A percentile compares a stretch with the other conserved stretches of the same genome.
Conservation (phyloP, 2,113 vertebrate genomes). For the Pica pica region DNA sequence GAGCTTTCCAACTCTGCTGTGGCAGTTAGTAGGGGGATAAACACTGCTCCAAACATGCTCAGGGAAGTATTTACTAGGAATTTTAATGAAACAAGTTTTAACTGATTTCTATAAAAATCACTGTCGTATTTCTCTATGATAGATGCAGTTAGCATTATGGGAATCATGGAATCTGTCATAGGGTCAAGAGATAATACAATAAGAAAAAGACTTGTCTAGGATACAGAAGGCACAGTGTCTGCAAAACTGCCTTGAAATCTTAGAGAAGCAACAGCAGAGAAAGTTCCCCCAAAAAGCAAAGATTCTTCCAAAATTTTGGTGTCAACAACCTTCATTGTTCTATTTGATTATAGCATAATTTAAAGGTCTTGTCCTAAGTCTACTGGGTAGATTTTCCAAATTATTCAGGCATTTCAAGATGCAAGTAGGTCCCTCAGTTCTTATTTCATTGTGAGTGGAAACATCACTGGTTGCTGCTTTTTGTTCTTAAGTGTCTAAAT, state of each 20-base stretch:
- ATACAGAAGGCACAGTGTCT: neutral
- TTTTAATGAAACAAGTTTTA: neutral
- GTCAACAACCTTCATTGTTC: neutral
- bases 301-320: neutral
- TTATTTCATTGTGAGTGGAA: neutral
- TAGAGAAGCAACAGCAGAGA: neutral
- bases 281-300: rapidly evolving
- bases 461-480: neutral
- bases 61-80: neutral
- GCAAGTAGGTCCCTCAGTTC: neutral
- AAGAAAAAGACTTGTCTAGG: neutral
- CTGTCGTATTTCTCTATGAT: neutral
- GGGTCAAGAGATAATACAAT: neutral
- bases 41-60: neutral
- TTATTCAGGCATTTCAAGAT: neutral
- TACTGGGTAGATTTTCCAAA: neutral
- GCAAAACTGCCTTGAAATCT: neutral
- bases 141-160: neutral
- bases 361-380: neutral
- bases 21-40: neutral
- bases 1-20: neutral
- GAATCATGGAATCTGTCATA: neutral
- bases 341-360: neutral
- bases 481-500: neutral
- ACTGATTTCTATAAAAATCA: neutral